Evolutionary conservation across 2,888 invertebrate species (phyloP), one percentile per base, ranked within the genome.

Genomic region (Phortica okadai): DNA sequence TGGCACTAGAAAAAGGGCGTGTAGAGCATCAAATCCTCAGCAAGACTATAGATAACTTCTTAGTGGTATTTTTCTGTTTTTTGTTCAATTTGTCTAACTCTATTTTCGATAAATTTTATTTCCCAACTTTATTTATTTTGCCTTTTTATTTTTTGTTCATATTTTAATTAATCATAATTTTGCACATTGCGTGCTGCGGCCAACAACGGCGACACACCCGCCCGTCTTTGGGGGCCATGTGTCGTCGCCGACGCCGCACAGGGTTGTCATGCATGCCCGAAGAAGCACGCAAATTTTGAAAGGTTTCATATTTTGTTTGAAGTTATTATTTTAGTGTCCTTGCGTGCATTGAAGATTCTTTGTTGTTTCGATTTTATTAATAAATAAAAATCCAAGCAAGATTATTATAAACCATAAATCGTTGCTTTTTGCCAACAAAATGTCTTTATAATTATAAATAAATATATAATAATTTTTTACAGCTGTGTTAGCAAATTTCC

Each of bases 111-210:
- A 67, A 44, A 14, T 67, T 44, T 44, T 67, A 67, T 67, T 67
- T 41, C 50, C 14, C 50, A 14, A 50, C 50, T 8, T 62, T 33
- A 21, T 33, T 21, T 64, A 8, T 64, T 5, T 67, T n/a, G 10
- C 42, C 7, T 42, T 67, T n/a, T 10, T 16, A 10, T 25, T 66
- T n/a, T 66, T 42, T 66, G 2, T 67, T 42, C 42, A 44, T 44
- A 16, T 44, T 67, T 67, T 67, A 67, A 67, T 67, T 67, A 67
- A 44, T 67, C 44, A 67, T 67, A 50, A 50, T 50, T 50, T 50
- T 50, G 2, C 50, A 16, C n/a, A 67, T 67, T 41, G 67, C 67
- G 44, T 67, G 67, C 67, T 67, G 67, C 16, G 6, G 3, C 5
- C n/a, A n/a, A 14, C 54, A 54, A 16, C 8, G 21, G 58, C 16